Evolutionary conservation across 2,113 vertebrate species (phyloP).

Genomic region (Limnothrissa miodon): DNA sequence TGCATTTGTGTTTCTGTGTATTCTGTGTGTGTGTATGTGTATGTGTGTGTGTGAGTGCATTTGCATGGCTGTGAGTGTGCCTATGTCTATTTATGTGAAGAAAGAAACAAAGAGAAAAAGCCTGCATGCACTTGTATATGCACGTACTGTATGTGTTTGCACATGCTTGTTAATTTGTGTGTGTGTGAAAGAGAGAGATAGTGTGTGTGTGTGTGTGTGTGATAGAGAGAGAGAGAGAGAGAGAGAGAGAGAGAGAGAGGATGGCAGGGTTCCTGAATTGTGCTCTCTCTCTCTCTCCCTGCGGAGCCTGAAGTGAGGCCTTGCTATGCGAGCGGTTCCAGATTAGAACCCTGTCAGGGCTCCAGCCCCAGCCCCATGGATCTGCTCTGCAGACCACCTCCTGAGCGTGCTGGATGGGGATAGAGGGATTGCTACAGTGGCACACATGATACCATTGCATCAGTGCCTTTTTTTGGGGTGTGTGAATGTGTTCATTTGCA

Average conservation of each 20-base stretch:
- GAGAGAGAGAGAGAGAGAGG: neutral
- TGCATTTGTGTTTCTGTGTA: neutral
- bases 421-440: neutral
- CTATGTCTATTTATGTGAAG: neutral
- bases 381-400: neutral
- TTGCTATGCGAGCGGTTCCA: neutral
- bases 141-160: neutral
- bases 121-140: neutral
- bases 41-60: neutral
- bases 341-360: neutral
- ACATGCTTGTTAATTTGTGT: neutral
- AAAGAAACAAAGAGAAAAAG: no score
- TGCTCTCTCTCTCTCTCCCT: neutral
- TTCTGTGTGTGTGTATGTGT: neutral
- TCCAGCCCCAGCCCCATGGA: neutral
- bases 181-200: neutral
- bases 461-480: neutral
- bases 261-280: neutral
- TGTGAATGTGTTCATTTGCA: neutral
- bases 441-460: neutral
- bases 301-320: neutral
- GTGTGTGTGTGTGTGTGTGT: neutral
- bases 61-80: neutral
- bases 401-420: neutral
- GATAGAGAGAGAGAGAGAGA: neutral